These are phyloP conservation scores for Beroe forskalii DNA, from an alignment of 37 sponge, comb jelly and placozoan genomes.

Conservation along the genomic window DNA sequence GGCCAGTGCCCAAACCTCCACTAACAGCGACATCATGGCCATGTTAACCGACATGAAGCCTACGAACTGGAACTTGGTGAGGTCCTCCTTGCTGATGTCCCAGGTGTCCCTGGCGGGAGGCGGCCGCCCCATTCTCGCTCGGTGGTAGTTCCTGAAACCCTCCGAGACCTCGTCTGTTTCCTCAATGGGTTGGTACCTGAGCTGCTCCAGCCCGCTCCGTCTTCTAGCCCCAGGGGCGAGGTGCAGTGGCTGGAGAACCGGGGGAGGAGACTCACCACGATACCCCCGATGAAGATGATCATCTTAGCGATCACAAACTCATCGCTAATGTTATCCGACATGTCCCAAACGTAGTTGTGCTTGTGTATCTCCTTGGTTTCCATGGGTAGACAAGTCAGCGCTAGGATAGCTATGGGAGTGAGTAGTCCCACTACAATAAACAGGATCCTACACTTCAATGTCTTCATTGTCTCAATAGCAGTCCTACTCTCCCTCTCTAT, in stretches of 20 bases:
- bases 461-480: background rate
- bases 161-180: background rate
- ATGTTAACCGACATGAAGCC: constrained; percentile 41
- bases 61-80: constrained; percentile 7
- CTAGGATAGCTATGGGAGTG: background rate
- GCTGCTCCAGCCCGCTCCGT: background rate
- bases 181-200: background rate
- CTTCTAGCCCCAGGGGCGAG: background rate
- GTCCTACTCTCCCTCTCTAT: background rate
- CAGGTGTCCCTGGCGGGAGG: background rate
- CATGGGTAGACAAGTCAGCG: background rate
- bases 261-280: background rate
- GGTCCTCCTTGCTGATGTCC: background rate
- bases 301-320: constrained; percentile 38
- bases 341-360: constrained; percentile 48
- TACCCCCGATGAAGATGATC: background rate
- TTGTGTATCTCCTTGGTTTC: background rate
- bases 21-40: constrained; percentile 8
- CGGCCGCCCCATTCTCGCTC: background rate
- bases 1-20: constrained; percentile 7
- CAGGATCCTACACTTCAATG: background rate
- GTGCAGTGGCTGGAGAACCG: background rate
- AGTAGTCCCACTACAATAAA: background rate
- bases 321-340: background rate
- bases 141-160: constrained; percentile 23